Evolutionary conservation across 30 jellyfish, hydroid and myxozoan species (phyloP).

Genomic region (Aurelia sp.): DNA sequence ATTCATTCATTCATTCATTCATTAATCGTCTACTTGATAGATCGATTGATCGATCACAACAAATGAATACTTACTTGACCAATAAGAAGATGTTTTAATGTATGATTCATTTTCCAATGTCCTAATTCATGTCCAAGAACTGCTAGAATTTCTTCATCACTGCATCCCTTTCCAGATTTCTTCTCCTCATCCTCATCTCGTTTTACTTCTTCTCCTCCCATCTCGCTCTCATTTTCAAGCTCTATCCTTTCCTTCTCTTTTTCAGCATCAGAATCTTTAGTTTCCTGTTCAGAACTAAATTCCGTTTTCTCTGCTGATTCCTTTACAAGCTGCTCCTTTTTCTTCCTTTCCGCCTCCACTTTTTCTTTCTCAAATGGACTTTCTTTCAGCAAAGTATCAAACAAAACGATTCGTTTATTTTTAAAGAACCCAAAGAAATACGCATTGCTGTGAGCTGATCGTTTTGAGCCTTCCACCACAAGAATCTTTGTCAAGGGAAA

Average conservation of each 20-base stretch:
- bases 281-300: slow-evolving; percentile 9
- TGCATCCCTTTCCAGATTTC: slow-evolving; percentile 76
- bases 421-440: slow-evolving; percentile 97
- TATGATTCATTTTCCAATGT: slow-evolving; percentile 94
- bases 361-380: slow-evolving; percentile 94
- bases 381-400: slow-evolving; percentile 86
- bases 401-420: slow-evolving; percentile 90
- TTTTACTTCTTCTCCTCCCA: slow-evolving; percentile 1
- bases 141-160: slow-evolving; percentile 90
- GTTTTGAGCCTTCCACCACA: slow-evolving; percentile 96
- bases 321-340: slow-evolving; percentile 25
- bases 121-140: slow-evolving; percentile 98
- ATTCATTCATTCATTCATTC: too few relatives aligned
- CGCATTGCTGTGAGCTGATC: slow-evolving; percentile 99
- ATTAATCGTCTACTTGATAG: too few relatives aligned
- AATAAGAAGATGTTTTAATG: slow-evolving; percentile 79
- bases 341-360: slow-evolving; percentile 60
- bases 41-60: not conserved
- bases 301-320: slow-evolving; percentile 13
- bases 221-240: not conserved
- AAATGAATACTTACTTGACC: slow-evolving; percentile 69
- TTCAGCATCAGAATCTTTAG: not conserved
- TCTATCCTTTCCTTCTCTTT: not conserved
- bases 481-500: slow-evolving; percentile 92
- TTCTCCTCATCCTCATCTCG: slow-evolving; percentile 11